Conservation (phyloP, 2,797 vertebrate genomes). For the Enteromius thamalakanensis region DNA sequence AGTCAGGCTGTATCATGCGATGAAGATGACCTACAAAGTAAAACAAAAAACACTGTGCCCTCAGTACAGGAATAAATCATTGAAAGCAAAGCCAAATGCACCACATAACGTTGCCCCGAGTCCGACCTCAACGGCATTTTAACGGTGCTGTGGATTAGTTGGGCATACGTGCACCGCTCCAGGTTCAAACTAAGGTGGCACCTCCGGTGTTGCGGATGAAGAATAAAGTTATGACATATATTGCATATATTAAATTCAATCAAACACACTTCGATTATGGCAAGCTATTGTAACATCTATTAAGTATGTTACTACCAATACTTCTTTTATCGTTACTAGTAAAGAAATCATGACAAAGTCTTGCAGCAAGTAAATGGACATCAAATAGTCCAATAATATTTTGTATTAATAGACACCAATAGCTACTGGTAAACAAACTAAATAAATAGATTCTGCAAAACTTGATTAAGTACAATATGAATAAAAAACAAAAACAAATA, state of each 20-base stretch:
- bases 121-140: constrained; percentile 62
- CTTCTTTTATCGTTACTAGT: background rate
- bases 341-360: background rate
- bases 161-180: constrained; percentile 37
- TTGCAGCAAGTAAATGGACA: background rate
- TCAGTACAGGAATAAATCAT: constrained; percentile 78
- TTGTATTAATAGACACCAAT: background rate
- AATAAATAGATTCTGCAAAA: background rate
- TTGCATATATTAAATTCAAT: constrained; percentile 63
- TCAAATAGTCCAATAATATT: background rate
- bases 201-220: constrained; percentile 64
- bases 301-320: background rate
- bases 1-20: constrained; percentile 92
- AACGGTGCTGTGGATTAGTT: constrained; percentile 43
- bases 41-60: constrained; percentile 78
- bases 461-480: background rate
- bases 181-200: constrained; percentile 63
- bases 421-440: background rate
- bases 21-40: constrained; percentile 96
- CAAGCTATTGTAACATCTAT: constrained; percentile 18
- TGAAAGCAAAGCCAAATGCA: constrained; percentile 57
- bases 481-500: background rate
- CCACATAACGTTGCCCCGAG: constrained; percentile 39
- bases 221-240: constrained; percentile 60
- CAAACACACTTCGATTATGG: constrained; percentile 13